Conservation (phyloP, 2,888 invertebrate species). For the Rhodophaea formosa region DNA sequence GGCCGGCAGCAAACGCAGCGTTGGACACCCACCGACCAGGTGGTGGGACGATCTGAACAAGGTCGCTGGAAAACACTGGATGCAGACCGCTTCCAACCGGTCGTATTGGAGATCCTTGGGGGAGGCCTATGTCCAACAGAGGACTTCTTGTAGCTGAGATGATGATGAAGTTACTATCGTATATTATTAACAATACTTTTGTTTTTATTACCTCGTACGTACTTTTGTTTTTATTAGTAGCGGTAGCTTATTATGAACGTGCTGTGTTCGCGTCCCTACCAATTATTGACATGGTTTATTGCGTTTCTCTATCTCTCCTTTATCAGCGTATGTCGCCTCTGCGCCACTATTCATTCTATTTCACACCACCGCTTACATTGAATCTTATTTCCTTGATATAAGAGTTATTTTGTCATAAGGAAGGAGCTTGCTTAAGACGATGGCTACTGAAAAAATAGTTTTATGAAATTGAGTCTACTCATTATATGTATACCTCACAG, state of each 20-base stretch:
- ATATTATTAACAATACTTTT: too few species aligned
- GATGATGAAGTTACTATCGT: too few species aligned
- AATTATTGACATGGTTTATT: conserved; percentile 77
- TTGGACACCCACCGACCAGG: too few species aligned
- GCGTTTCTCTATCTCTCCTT: conserved; percentile 60
- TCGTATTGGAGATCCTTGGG: too few species aligned
- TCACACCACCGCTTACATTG: conserved; percentile 24
- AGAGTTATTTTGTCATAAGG: conserved; percentile 2
- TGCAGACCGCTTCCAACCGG: too few species aligned
- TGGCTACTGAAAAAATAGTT: neutral
- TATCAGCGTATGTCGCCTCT: conserved; percentile 68
- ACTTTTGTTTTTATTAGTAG: neutral
- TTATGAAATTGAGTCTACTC: neutral
- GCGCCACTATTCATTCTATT: conserved; percentile 27
- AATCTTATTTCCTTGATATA: conserved; percentile 34
- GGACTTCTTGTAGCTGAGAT: too few species aligned
- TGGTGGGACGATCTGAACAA: too few species aligned
- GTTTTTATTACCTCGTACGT: too few species aligned
- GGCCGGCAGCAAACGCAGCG: too few species aligned
- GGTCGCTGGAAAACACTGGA: too few species aligned
- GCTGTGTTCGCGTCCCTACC: conserved; percentile 47
- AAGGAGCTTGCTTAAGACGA: neutral
- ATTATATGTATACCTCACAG: too few species aligned
- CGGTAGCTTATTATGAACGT: conserved; percentile 6
- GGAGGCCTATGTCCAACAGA: too few species aligned